Base-by-base conservation (phyloP, 2,113 vertebrate species). In the Sciurus niger region DNA sequence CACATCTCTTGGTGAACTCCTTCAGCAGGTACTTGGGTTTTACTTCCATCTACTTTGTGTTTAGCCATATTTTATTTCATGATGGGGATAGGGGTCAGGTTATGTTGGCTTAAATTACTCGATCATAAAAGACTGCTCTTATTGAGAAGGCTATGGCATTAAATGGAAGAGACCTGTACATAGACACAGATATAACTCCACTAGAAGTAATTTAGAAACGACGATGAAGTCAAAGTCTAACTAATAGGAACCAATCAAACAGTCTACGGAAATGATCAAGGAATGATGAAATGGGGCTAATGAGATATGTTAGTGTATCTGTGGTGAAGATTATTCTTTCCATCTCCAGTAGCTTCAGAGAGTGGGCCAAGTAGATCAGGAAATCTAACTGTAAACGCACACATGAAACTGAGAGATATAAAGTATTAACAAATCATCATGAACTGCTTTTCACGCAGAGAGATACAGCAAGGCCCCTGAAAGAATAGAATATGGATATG, bases 101-200 rank as follows among this genome's bases (percentile, higher is more conserved):
- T 46, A 43, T 82, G 30, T 77, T 73, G 84, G 53, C 34, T 67
- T 87, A 96, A 84, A 73, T 53, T 77, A 97, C 9, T 95, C 60
- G 18, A 30, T 85, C 12, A 93, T 96, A 72, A 83, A 73, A 77
- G 37, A 43, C 2, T 77, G 12, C 13, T 17, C 20, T 85, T 89
- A 78, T 16, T 96, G 40, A 94, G 43, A 84, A 92, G n/a, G 4
- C 60, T 84, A 67, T 60, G 22, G 1, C 84, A 89, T 40, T 37
- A 46, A 70, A 58, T 85, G 43, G 34, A 74, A 51, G 43, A 92
- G 24, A n/a, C n/a, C 28, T 20, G 17, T 48, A 2, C 32, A 58
- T 89, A 92, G 40, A 53, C 72, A 76, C 17, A 40, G 9, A 63
- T 58, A 37, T 32, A 88, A 13, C 17, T 55, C 20, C 53, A 46